phyloP scores from a whole-genome alignment of 2,888 invertebrate species.

The Cephonodes hylas region DNA sequence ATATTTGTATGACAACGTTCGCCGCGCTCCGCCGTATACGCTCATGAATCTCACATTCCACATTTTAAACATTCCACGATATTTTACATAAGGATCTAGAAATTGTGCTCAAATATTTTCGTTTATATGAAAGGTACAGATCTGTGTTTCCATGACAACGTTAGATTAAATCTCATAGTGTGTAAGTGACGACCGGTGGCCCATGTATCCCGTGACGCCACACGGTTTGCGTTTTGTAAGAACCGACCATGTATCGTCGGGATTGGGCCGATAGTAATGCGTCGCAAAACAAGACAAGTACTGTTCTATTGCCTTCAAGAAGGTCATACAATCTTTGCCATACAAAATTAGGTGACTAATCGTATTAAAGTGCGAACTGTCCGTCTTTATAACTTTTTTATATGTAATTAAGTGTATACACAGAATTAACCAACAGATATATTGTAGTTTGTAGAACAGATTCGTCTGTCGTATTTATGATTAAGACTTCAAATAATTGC shows the following conservation, averaged over 20 bases:
- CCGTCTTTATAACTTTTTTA: conserved; percentile 34
- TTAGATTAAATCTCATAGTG: conserved; percentile 26
- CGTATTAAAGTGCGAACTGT: conserved; percentile 31
- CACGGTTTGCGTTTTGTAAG: not conserved
- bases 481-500: not conserved
- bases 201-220: not conserved
- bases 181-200: conserved; percentile 26
- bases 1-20: not conserved
- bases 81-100: conserved; percentile 7
- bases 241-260: not conserved
- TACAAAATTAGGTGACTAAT: conserved; percentile 21
- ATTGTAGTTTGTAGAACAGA: conserved; percentile 9
- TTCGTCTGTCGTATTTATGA: not conserved
- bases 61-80: conserved; percentile 3
- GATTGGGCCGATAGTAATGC: not conserved
- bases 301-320: conserved; percentile 6
- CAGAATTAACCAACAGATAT: conserved; percentile 16
- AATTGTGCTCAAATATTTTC: conserved; percentile 42
- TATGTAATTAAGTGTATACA: conserved; percentile 7
- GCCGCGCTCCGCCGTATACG: not conserved
- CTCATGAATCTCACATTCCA: conserved; percentile 1
- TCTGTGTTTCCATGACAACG: conserved; percentile 44
- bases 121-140: conserved; percentile 30
- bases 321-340: conserved; percentile 25
- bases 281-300: not conserved